phyloP scores from a whole-genome alignment of 2,113 vertebrate species.

The Cephalopterus ornatus region DNA sequence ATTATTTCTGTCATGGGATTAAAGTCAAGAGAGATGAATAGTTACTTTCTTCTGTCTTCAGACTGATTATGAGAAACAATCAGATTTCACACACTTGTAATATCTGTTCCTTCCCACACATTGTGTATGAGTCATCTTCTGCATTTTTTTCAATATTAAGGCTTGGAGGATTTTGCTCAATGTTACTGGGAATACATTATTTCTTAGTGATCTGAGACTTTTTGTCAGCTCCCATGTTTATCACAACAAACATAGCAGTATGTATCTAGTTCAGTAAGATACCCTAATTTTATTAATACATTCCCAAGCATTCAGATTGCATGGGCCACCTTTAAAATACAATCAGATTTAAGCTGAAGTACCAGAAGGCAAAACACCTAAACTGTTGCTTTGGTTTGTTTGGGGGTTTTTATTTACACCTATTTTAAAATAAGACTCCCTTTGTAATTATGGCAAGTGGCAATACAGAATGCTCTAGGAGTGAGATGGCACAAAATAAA shows the following conservation, averaged over 20 bases:
- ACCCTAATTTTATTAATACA: not conserved
- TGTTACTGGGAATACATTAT: not conserved
- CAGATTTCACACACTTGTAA: not conserved
- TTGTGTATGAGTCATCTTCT: rapidly evolving
- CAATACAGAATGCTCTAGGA: not conserved
- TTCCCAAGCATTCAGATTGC: not conserved
- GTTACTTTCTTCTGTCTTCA: not conserved
- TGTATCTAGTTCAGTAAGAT: not conserved
- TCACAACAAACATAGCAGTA: not conserved
- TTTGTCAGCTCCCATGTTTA: not conserved
- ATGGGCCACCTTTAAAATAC: not conserved
- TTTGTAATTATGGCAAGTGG: not conserved
- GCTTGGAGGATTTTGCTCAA: not conserved
- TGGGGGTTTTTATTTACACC: not conserved
- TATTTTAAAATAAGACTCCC: not conserved
- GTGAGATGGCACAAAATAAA: not conserved
- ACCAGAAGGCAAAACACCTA: not conserved
- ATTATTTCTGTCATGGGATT: not conserved
- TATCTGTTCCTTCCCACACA: not conserved
- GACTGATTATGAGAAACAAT: not conserved
- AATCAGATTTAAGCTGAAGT: not conserved
- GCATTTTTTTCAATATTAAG: not conserved
- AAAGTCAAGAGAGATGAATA: not conserved
- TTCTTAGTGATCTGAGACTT: not conserved
- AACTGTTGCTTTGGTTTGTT: not conserved